Evolutionary conservation across 2,797 vertebrate genomes (phyloP).

Genomic region (Crocodylus rhombifer): DNA sequence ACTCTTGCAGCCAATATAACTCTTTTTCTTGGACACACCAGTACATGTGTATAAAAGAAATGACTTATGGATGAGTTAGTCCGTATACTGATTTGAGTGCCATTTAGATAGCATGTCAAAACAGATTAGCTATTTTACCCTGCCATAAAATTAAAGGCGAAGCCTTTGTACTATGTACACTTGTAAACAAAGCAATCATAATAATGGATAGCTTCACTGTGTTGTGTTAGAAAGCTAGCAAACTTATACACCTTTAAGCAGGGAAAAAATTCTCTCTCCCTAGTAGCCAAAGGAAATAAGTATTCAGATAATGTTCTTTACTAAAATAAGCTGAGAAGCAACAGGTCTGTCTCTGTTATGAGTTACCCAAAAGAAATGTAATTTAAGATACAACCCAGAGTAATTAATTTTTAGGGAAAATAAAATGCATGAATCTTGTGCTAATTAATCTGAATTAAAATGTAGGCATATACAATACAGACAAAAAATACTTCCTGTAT

Average conservation of each 20-base stretch:
- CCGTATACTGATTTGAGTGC: constrained; percentile 86
- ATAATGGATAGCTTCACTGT: constrained; percentile 35
- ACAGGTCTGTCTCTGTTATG: not conserved
- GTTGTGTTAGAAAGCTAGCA: constrained; percentile 40
- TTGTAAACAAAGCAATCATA: constrained; percentile 82
- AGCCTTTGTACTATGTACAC: constrained; percentile 65
- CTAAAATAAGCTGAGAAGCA: not conserved
- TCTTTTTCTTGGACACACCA: constrained; percentile 82
- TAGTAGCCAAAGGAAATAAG: not conserved
- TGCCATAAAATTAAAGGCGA: constrained; percentile 75
- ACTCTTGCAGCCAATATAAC: constrained; percentile 90
- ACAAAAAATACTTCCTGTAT: not conserved
- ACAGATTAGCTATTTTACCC: constrained; percentile 82
- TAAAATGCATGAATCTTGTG: not conserved
- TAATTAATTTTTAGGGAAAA: not conserved
- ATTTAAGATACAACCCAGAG: not conserved
- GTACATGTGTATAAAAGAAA: constrained; percentile 87
- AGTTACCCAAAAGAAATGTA: not conserved
- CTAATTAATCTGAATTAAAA: not conserved
- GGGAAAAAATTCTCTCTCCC: rapidly evolving
- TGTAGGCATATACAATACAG: not conserved
- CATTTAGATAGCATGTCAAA: constrained; percentile 91
- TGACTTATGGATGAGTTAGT: constrained; percentile 95
- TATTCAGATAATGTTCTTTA: not conserved
- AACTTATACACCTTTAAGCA: constrained; percentile 14